phyloP scores from a whole-genome alignment of 2,888 invertebrate species.

The Hymenopus coronatus region DNA sequence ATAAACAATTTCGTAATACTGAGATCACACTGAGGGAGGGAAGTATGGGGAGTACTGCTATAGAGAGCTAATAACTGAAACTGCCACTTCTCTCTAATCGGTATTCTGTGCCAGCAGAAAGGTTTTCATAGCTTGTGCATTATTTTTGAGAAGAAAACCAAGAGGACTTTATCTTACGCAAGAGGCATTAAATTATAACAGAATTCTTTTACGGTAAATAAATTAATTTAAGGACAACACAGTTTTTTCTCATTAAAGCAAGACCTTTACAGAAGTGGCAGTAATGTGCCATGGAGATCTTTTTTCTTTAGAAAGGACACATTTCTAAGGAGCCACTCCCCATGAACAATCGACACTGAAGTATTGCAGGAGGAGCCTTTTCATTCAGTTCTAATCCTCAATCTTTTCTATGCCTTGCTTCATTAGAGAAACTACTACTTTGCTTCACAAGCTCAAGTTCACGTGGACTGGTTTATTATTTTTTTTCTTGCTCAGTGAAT shows the following conservation, averaged over 20 bases:
- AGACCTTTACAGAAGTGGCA: not conserved
- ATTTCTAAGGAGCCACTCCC: not conserved
- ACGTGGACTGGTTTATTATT: not conserved
- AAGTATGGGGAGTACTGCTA: not conserved
- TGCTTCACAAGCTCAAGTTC: not conserved
- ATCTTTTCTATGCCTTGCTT: not conserved
- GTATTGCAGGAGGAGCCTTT: not conserved
- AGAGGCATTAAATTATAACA: not conserved
- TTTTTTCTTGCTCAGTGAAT: no score
- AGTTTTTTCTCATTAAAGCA: not conserved
- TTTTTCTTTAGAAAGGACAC: not conserved
- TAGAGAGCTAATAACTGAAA: conserved; percentile 11
- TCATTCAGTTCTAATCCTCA: not conserved
- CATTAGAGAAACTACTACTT: not conserved
- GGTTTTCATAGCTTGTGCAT: not conserved
- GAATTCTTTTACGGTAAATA: not conserved
- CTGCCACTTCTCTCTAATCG: not conserved
- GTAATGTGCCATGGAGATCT: not conserved
- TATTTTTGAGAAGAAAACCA: not conserved
- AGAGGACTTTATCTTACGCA: not conserved
- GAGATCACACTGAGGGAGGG: conserved; percentile 14
- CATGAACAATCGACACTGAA: not conserved
- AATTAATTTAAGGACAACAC: not conserved
- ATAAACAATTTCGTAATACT: conserved; percentile 16
- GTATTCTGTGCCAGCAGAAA: not conserved